These are phyloP conservation scores for Eleutherodactylus coqui DNA, from an alignment of 2,797 vertebrate species.

Conservation along the genomic window DNA sequence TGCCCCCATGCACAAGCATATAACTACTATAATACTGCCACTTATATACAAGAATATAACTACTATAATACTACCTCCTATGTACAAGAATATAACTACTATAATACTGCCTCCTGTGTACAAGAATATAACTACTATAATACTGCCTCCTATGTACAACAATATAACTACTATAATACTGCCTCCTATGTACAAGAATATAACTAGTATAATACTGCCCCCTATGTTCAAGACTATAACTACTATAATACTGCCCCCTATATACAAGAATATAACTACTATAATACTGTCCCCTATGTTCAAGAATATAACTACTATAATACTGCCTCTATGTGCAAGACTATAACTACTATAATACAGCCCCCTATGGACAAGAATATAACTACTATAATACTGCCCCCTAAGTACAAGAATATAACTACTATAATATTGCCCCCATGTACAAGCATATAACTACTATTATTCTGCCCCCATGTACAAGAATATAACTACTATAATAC, in stretches of 20 bases:
- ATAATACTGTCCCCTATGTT: not conserved
- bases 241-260: not conserved
- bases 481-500: too few species aligned
- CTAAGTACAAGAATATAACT: not conserved
- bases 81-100: constrained; percentile 9
- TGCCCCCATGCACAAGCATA: not conserved
- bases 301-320: constrained; percentile 2
- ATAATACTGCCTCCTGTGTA: constrained; percentile 1
- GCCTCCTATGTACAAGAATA: not conserved
- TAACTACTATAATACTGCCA: not conserved
- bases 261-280: too few species aligned
- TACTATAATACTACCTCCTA: constrained; percentile 4
- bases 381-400: not conserved
- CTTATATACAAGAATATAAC: not conserved
- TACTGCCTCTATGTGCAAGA: not conserved
- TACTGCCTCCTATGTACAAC: not conserved
- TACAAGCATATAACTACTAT: not conserved
- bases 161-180: constrained; percentile 6
- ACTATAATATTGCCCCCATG: not conserved
- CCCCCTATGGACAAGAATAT: not conserved
- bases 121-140: constrained; percentile 2
- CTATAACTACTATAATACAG: not conserved
- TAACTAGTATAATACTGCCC: not conserved
- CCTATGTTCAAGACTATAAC: too few species aligned
- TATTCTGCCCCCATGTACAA: too few species aligned